Evolutionary conservation across 2,113 vertebrate genomes (phyloP), one percentile per base, ranked within the genome.

Genomic region (Cinclus mexicanus): DNA sequence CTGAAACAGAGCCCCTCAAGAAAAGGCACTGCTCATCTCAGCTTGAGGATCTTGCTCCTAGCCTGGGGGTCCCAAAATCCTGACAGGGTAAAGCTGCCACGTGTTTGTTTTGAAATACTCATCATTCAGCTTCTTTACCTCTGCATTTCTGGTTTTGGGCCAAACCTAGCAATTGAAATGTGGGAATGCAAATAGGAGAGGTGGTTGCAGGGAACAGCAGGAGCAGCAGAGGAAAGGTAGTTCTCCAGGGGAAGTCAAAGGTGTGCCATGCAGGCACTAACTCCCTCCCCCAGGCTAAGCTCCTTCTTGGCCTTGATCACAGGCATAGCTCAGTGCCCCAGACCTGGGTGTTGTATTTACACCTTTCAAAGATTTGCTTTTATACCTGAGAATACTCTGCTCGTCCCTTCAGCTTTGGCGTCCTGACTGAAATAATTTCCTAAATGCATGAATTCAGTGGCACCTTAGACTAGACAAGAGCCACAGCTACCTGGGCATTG

Each of bases 51-150:
- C 53, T 42, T 42, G 25, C 42, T 39, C 35, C 25, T 79, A 39
- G 29, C 31, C 31, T 65, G 42, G 6, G 22, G 8, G 14, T 69
- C 26, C 25, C 53, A 33, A 71, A 83, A 61, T 61, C 42, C 52
- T 31, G 3, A 10, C 0, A 2, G 42, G 16, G 22, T 52, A 55
- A 74, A 78, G 70, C 29, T 87, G 35, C 55, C 3, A 1, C 0
- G 35, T 24, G 5, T n/a, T 75, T 10, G 35, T 31, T 82, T 60
- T 60, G 15, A 52, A 39, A 50, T n/a, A 37, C 5, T 55, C 23
- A 22, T 69, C 7, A 19, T 24, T 83, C 8, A 75, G 7, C 68
- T 87, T 53, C 37, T 49, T 63, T 23, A 53, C 31, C 31, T 53
- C 59, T 81, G 20, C 14, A 10, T 50, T 55, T 60, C 28, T 78